Base-by-base conservation (phyloP, 2,113 vertebrate species). In the Empidonax alnorum region DNA sequence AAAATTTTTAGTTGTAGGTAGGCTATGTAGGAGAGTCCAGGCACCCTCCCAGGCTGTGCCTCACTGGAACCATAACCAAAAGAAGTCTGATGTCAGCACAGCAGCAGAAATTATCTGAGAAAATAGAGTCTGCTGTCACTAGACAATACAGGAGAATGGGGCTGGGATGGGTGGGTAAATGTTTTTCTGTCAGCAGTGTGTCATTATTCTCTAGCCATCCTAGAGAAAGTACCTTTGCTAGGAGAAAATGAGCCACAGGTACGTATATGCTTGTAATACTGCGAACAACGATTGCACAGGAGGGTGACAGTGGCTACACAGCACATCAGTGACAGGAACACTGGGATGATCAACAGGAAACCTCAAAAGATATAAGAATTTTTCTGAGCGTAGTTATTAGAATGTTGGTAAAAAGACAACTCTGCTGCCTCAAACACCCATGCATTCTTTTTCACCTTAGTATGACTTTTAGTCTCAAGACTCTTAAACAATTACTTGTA, bases 371-470 rank as follows among this genome's bases (percentile, higher is more conserved):
- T 2, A 11, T 7, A 27, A 20, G 1, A 42, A 5, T 58, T 59
- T 41, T 84, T 53, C 42, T 47, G 4, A 35, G 2, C 30, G 14
- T 14, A 37, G 21, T 37, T 71, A 39, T 31, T 62, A 59, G 49
- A 68, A 55, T 22, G 11, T 21, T n/a, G 27, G 12, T n/a, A 86
- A 72, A 71, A 79, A 37, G 4, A 5, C 18, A 72, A 11, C 3
- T 22, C 21, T 10, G 25, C 27, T 30, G 3, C 8, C 13, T 35
- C 14, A 76, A 41, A 0, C 3, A 2, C 4, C 3, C 39, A 41
- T 12, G 12, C 39, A 41, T 41, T 41, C 5, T 18, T 73, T 67
- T 84, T 65, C 14, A 49, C 1, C 4, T 81, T 27, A 22, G 6
- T 37, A 15, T 11, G 9, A 3, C 56, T 92, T 87, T 62, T 31